Conservation (phyloP, 2,888 invertebrate species). For the Anthrax anthrax region DNA sequence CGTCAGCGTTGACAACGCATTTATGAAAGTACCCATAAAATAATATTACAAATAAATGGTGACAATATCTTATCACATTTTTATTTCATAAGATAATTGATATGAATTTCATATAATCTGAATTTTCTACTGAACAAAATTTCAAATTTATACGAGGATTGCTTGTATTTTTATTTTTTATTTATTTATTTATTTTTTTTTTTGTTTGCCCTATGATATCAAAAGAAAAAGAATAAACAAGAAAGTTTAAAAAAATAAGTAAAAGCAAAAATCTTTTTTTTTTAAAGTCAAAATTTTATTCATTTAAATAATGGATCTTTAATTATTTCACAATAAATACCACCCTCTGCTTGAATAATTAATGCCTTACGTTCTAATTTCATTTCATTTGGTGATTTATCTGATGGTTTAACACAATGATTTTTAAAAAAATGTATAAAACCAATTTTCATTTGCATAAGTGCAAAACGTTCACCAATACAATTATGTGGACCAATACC, state of each 20-base stretch:
- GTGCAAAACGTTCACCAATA: conserved; percentile 29
- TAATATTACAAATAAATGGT: too few relatives aligned
- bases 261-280: background rate
- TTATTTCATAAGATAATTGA: too few relatives aligned
- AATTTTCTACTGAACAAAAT: too few relatives aligned
- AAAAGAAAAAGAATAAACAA: background rate
- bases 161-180: too few relatives aligned
- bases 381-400: conserved; percentile 15
- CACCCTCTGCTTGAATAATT: conserved; percentile 20
- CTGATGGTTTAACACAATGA: conserved; percentile 20
- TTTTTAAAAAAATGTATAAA: conserved; percentile 27
- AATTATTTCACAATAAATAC: conserved; percentile 22
- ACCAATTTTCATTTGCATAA: conserved; percentile 26
- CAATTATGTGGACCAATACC: conserved; percentile 29
- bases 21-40: too few relatives aligned
- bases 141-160: too few relatives aligned
- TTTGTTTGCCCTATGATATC: background rate
- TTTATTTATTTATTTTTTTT: too few relatives aligned
- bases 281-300: background rate
- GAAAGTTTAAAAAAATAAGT: too few relatives aligned
- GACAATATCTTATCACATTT: too few relatives aligned
- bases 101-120: too few relatives aligned
- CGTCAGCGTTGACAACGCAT: too few relatives aligned
- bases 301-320: conserved; percentile 18
- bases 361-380: conserved; percentile 20